phyloP scores from a whole-genome alignment of 2,797 vertebrate species.

The Helicolenus hilgendorfi region DNA sequence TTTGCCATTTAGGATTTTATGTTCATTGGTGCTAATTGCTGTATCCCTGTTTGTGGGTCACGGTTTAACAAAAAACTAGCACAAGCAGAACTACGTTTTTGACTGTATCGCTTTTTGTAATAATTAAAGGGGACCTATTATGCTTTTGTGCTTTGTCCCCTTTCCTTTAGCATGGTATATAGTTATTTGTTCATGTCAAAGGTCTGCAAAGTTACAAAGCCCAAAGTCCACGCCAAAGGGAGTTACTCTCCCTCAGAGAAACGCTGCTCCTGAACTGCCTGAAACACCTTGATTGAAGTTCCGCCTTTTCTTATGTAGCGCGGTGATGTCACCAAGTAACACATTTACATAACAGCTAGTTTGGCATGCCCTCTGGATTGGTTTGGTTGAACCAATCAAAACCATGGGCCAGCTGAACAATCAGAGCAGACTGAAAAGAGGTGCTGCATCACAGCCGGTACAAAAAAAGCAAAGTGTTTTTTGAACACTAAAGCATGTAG shows the following conservation, averaged over 20 bases:
- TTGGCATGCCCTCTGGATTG: background rate
- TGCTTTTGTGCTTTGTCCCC: background rate
- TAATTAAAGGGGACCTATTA: background rate
- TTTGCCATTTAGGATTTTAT: constrained; percentile 28
- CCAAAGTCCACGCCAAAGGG: background rate
- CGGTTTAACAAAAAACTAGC: background rate
- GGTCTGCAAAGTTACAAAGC: background rate
- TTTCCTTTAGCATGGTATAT: background rate
- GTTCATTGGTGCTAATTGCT: background rate
- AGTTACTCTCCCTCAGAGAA: background rate
- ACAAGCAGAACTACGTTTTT: background rate
- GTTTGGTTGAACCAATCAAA: too few relatives aligned
- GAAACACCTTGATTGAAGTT: background rate
- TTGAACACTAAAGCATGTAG: background rate
- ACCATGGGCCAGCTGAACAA: too few relatives aligned
- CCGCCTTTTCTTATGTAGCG: background rate
- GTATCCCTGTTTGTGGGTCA: background rate
- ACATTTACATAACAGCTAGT: background rate
- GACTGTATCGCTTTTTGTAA: background rate
- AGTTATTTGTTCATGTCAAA: background rate
- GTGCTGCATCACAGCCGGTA: too few relatives aligned
- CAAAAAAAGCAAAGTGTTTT: too few relatives aligned
- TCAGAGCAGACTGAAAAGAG: too few relatives aligned
- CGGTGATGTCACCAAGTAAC: background rate
- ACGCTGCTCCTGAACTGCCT: background rate